Evolutionary conservation across 2,113 vertebrate genomes (phyloP), one percentile per base, ranked within the genome.

Genomic region (Bufo bufo): DNA sequence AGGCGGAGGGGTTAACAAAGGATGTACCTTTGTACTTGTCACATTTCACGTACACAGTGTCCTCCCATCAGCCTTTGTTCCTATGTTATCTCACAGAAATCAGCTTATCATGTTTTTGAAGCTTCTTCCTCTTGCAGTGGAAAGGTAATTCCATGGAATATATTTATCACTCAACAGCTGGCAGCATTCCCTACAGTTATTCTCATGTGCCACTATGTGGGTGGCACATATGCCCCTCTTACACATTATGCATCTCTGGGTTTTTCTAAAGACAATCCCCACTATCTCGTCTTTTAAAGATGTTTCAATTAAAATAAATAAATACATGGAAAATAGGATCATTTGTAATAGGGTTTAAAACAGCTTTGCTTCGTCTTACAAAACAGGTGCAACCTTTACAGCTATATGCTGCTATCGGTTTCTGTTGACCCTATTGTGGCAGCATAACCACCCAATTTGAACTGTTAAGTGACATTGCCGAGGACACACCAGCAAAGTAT

Each of bases 61-160:
- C 49, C 58, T 66, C 75, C 75, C 47, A 23, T 58, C 33, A 81
- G 63, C 50, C 86, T 87, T 87, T 87, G 86, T 72, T 82, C 63
- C 65, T 69, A 16, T 54, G 75, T 82, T 87, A 87, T 87, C 86
- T 72, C 50, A 23, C 72, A 49, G 19, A 6, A 74, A 87, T 87
- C 77, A 81, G 77, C 77, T 87, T 87, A 87, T 81, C 65, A 82
- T 82, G 65, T 59, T 77, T 66, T 81, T 61, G 77, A 81, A 52
- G 63, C 49, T 81, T 79, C 85, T 86, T 86, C 85, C 85, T 79
- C 75, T 86, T 86, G 82, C 47, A 54, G n/a, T 71, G 63, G 81
- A 83, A 86, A 61, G 61, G 54, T 33, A 23, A 63, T 78, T 65
- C 3, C 52, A 52, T 65, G 19, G 59, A 63, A 33, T 77, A 50